Evolutionary conservation across 2,797 vertebrate genomes (phyloP), one percentile per base, ranked within the genome.

Genomic region (Lithobates sylvaticus): DNA sequence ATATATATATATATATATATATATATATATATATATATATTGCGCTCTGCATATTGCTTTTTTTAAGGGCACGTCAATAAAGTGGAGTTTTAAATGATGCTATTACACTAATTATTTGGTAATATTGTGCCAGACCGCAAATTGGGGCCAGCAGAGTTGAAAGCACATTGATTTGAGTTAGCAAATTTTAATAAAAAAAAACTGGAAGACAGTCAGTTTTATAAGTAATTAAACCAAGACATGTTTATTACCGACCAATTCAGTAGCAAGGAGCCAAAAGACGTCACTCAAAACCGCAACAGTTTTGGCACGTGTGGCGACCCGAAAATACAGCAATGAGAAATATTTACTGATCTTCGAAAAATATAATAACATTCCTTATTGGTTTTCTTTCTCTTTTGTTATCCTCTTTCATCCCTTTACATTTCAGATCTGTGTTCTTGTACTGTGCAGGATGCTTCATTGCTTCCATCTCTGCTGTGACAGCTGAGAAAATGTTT

Each of bases 141-240:
- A 65, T 61, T 83, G 39, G 58, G 32, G 71, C 64, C 58, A 83
- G 58, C 54, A 44, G 70, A 54, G 67, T 74, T 65, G 44, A 83
- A 65, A 83, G 69, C 39, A 72, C 32, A 61, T 81, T 81, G 39
- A 10, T 26, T 67, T 74, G 71, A 83, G 64, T 65, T 27, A 75
- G 81, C 81, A 74, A 3, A 83, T 83, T 75, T 83, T 75, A 34
- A 47, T 23, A 71, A 67, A 61, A 23, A 61, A 26, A 65, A 26
- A 73, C 36, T 81, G 69, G 50, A 73, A 61, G 79, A 72, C 79
- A 71, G 79, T 61, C 79, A 58, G 79, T 27, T 81, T 73, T 81
- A 16, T 39, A 54, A 73, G 18, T 81, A 72, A 81, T 73, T 81
- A 81, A 81, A 39, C 71, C 47, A 73, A 64, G 50, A 10, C 9